Evolutionary conservation across 2,797 vertebrate species (phyloP).

Genomic region (Meriones psammophilus): DNA sequence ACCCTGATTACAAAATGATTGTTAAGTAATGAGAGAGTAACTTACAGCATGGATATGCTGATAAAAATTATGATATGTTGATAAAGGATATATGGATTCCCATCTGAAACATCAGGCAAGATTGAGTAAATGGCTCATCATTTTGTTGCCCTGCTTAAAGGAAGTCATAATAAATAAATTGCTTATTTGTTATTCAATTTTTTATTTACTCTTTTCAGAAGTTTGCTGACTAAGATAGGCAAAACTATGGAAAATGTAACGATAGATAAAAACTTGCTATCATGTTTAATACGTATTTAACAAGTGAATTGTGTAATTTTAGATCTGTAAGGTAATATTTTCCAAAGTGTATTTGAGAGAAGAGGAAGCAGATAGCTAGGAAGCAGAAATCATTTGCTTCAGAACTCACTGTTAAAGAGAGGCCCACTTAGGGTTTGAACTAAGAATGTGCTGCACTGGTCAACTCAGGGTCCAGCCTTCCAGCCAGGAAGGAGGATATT

Average conservation of each 20-base stretch:
- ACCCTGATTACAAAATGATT: neutral
- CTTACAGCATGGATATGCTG: neutral
- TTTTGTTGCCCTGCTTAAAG: neutral
- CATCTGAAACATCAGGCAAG: neutral
- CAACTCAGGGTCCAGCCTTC: neutral
- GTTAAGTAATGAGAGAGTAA: neutral
- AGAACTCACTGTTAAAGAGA: conserved; percentile 21
- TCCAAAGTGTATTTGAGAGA: conserved; percentile 43
- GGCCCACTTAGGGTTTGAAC: conserved; percentile 9
- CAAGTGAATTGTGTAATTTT: conserved; percentile 33
- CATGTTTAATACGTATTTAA: neutral
- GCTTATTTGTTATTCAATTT: neutral
- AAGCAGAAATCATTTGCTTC: conserved; percentile 31
- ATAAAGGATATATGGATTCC: neutral
- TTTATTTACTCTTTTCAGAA: neutral
- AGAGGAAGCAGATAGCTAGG: neutral
- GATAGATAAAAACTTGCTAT: neutral
- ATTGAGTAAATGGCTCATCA: neutral
- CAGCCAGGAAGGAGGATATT: neutral
- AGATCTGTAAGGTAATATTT: neutral
- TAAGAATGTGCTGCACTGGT: neutral
- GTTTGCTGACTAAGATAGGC: neutral
- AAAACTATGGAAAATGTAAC: neutral
- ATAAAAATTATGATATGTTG: neutral
- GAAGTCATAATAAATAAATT: neutral